phyloP scores from a whole-genome alignment of 2,113 vertebrate species.

The Ceyx melanurus region DNA sequence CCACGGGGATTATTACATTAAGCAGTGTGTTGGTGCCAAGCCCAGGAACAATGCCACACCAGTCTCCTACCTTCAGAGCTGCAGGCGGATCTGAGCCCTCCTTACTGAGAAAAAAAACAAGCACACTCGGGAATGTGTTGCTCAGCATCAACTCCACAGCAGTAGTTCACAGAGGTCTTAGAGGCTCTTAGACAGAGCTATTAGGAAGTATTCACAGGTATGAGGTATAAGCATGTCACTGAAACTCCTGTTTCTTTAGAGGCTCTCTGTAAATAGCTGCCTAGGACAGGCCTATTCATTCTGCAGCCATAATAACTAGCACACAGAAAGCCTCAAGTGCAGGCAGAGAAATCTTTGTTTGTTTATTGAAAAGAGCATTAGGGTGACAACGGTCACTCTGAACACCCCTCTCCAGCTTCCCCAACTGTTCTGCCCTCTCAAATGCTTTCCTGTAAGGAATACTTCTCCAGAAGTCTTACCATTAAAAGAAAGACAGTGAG shows the following conservation, averaged over 20 bases:
- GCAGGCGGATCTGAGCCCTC: not conserved
- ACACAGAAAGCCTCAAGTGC: not conserved
- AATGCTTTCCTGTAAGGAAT: not conserved
- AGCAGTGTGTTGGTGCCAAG: not conserved
- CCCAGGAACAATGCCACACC: not conserved
- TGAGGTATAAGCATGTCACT: not conserved
- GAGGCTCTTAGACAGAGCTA: not conserved
- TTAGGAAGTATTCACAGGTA: not conserved
- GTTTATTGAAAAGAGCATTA: not conserved
- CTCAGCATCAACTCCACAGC: not conserved
- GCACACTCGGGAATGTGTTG: not conserved
- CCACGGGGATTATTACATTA: constrained; percentile 59
- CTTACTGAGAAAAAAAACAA: not conserved
- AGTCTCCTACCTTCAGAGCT: not conserved
- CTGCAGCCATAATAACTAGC: not conserved
- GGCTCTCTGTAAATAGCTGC: not conserved
- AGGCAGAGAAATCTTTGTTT: not conserved
- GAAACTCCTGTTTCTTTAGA: not conserved
- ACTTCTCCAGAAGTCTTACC: not conserved
- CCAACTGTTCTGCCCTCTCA: not conserved
- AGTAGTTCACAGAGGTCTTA: not conserved
- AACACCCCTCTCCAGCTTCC: not conserved
- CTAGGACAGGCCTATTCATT: not conserved
- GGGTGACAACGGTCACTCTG: not conserved
- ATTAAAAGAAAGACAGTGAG: not conserved